A percentile compares a stretch with the other conserved stretches of the same genome.
phyloP scores from a whole-genome alignment of 2,113 vertebrate genomes.

The Lampris megalopsis region DNA sequence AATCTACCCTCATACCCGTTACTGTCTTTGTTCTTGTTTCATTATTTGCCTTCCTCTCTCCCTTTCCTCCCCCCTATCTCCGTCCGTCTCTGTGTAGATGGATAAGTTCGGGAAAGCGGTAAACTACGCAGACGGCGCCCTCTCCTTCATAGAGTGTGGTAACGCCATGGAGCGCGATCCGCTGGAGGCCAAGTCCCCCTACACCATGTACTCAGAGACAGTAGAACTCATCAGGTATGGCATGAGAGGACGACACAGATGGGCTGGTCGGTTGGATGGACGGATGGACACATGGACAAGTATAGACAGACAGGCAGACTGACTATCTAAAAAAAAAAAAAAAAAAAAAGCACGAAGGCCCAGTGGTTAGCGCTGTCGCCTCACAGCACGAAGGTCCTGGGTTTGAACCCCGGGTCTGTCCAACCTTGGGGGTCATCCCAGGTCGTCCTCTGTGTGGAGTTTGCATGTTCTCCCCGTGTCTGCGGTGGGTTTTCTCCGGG shows the following conservation, averaged over 20 bases:
- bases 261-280: not conserved
- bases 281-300: not conserved
- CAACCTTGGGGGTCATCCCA: no score
- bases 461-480: no score
- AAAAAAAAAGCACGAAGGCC: no score
- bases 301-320: not conserved
- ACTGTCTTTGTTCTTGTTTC: not conserved
- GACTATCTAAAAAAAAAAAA: no score
- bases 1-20: not conserved
- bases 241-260: not conserved
- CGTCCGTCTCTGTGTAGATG: constrained; percentile 77
- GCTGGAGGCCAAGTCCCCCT: constrained; percentile 96
- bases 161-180: constrained; percentile 98
- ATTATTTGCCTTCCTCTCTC: not conserved
- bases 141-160: constrained; percentile 98
- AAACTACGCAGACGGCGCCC: constrained; percentile 96
- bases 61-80: not conserved
- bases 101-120: constrained; percentile 98
- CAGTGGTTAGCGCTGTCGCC: no score
- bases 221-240: constrained; percentile 97
- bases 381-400: no score
- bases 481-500: no score
- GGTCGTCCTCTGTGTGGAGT: no score
- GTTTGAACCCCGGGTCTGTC: no score
- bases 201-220: constrained; percentile 99